These are phyloP conservation scores for Calameuta idolon DNA, from an alignment of 2,888 invertebrate genomes.

Conservation along the genomic window DNA sequence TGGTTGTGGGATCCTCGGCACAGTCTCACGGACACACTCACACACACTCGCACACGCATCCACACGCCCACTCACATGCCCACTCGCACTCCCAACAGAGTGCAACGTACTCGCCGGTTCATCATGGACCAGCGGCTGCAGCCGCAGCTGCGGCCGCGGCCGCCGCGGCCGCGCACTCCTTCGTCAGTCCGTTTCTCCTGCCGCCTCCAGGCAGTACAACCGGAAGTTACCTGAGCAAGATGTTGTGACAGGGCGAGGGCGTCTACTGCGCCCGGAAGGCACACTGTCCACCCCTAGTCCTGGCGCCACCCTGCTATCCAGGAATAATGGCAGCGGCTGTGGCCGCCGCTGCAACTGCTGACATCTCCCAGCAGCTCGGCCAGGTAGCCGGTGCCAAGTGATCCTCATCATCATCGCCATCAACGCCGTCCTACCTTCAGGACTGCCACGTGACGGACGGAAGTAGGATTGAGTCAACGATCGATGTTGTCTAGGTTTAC, in stretches of 20 bases:
- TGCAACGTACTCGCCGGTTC: constrained; percentile 52
- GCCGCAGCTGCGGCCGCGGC: constrained; percentile 47
- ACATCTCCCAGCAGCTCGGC: constrained; percentile 35
- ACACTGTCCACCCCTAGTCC: constrained; percentile 50
- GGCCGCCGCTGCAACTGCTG: not conserved
- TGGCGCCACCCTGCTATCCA: constrained; percentile 52
- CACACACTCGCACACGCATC: not conserved
- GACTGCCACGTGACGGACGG: not conserved
- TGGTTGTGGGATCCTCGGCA: constrained; percentile 36
- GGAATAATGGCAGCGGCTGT: constrained; percentile 38
- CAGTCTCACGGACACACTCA: constrained; percentile 37
- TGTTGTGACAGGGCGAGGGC: constrained; percentile 69
- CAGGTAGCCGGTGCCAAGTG: constrained; percentile 31
- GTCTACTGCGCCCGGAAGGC: constrained; percentile 53
- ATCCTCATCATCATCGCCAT: not conserved
- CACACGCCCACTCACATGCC: not conserved
- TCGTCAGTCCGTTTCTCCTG: constrained; percentile 70
- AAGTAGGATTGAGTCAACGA: not conserved
- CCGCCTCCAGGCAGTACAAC: constrained; percentile 65
- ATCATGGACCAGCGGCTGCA: constrained; percentile 58
- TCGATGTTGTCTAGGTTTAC: not conserved
- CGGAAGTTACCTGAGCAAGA: constrained; percentile 68
- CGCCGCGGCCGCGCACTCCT: constrained; percentile 64
- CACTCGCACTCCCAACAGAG: constrained; percentile 42
- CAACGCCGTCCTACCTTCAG: not conserved